Evolutionary conservation across 2,888 invertebrate species (phyloP), one percentile per base, ranked within the genome.

Genomic region (Meliscaeva auricollis): DNA sequence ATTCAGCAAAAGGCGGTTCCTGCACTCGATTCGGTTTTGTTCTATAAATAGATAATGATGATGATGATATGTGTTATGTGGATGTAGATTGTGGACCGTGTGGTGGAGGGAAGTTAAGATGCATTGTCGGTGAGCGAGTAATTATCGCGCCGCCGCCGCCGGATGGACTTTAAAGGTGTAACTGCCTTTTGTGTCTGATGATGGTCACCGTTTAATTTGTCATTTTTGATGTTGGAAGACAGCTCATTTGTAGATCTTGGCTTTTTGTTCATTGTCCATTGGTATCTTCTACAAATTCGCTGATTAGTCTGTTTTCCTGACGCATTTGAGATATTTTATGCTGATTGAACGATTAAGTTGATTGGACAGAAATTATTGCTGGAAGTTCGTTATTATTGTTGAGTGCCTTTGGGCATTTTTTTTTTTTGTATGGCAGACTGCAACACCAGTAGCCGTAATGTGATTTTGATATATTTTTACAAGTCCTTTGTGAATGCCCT

Each of bases 1-100:
- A 62, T 70, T 46, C 46, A 73, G 73, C 32, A 68, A 54, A 60
- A 62, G 73, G 77, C 52, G 62, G 60, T 73, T 46, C 54, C 44
- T 62, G 41, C 54, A 46, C 41, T 22, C 38, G n/a, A n/a, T 46
- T 50, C 15, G 44, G 54, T 56, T 56, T 56, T 56, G 35, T 56
- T 58, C 75, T 79, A 70, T 75, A 84, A 79, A 84, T 79, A 84
- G 83, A 56, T 44, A 75, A 74, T 74, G 70, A 79, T 68, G 60
- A 70, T 60, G 50, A 62, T 77, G 68, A 69, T 73, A 56, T 35
- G 41, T 77, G 68, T 64, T 73, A 56, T 35, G 41, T 32, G 64
- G 35, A 26, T 26, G 32, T 35, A 50, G 72, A 26, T 26, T 2
- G 26, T 26, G 26, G 26, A n/a, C n/a, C n/a, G n/a, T n/a, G 3